A percentile compares a stretch with the other conserved stretches of the same genome.
Evolutionary conservation across 1,140 invertebrate genomes (phyloP).

Genomic region (Octopus sinensis): DNA sequence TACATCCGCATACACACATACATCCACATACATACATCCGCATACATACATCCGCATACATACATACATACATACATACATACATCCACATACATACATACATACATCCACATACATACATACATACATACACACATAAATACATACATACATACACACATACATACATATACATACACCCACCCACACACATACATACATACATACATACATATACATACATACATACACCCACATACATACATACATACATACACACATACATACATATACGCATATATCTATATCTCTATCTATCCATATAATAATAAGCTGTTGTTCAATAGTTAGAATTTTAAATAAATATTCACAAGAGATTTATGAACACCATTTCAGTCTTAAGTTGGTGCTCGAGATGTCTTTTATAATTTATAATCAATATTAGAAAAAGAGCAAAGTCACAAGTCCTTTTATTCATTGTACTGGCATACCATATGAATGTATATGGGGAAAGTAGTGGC

Average conservation of each 20-base stretch:
- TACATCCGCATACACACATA: too few relatives aligned
- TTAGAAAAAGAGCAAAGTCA: too few relatives aligned
- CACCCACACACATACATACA: not conserved
- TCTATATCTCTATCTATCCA: not conserved
- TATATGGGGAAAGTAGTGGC: too few relatives aligned
- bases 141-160: not conserved
- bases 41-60: not conserved
- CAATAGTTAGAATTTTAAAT: not conserved
- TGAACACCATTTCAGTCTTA: too few relatives aligned
- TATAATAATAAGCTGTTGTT: not conserved
- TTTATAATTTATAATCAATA: too few relatives aligned
- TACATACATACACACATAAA: not conserved
- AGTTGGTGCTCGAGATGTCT: too few relatives aligned
- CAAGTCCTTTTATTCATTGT: too few relatives aligned
- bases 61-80: not conserved
- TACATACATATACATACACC: not conserved
- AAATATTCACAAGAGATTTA: too few relatives aligned
- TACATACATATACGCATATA: not conserved
- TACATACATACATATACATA: not conserved
- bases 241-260: not conserved
- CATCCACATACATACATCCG: too few relatives aligned
- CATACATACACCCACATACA: not conserved
- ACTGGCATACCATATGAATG: too few relatives aligned
- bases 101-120: not conserved
- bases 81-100: not conserved